These are phyloP conservation scores for Poecilia velifera DNA, from an alignment of 2,797 vertebrate genomes.

Conservation along the genomic window DNA sequence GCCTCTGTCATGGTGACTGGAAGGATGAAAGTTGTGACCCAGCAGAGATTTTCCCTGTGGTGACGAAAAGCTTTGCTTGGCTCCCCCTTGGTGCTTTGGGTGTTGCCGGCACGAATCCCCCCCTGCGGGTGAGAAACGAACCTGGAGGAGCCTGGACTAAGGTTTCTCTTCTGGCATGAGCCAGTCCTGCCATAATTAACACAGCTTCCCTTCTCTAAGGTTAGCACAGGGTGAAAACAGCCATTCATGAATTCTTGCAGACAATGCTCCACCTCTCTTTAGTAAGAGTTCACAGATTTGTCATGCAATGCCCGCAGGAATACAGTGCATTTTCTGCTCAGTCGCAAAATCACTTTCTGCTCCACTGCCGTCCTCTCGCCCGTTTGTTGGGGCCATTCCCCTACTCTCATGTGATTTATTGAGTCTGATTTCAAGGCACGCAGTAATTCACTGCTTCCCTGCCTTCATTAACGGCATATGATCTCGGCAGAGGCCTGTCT, in stretches of 20 bases:
- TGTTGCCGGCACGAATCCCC: constrained; percentile 15
- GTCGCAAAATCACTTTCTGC: constrained; percentile 70
- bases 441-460: constrained; percentile 44
- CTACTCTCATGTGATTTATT: constrained; percentile 68
- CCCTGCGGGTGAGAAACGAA: background rate
- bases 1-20: constrained; percentile 33
- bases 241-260: constrained; percentile 71
- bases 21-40: constrained; percentile 25
- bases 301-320: constrained; percentile 78
- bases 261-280: constrained; percentile 64
- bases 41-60: constrained; percentile 38
- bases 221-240: constrained; percentile 47
- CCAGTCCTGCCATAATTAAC: constrained; percentile 14
- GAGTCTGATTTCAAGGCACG: constrained; percentile 64
- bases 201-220: constrained; percentile 19
- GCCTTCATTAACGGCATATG: constrained; percentile 44
- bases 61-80: constrained; percentile 36
- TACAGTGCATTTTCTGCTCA: constrained; percentile 76
- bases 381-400: constrained; percentile 59
- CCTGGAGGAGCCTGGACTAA: constrained; percentile 25
- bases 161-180: constrained; percentile 17
- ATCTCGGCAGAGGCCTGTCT: constrained; percentile 39
- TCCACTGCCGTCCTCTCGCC: constrained; percentile 58
- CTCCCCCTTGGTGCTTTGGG: constrained; percentile 17
- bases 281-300: constrained; percentile 72